phyloP scores from a whole-genome alignment of 2,888 invertebrate species.

The Euplagia quadripunctaria region DNA sequence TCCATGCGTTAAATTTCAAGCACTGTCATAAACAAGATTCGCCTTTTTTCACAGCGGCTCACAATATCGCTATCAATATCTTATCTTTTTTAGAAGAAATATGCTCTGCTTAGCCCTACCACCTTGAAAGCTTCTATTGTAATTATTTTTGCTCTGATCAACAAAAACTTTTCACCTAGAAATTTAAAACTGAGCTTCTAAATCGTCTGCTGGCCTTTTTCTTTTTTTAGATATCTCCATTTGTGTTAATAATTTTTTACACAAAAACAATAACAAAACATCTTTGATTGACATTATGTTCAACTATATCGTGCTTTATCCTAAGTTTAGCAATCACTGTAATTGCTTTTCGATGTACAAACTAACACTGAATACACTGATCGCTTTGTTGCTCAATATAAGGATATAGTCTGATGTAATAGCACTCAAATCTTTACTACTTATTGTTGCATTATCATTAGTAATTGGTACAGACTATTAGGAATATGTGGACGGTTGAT shows the following conservation, averaged over 20 bases:
- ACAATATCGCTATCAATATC: too few species aligned
- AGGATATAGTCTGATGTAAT: constrained; percentile 1
- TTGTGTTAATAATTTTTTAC: too few species aligned
- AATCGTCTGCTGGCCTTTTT: not conserved
- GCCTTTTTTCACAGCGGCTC: too few species aligned
- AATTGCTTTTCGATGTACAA: constrained; percentile 33
- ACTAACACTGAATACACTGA: constrained; percentile 12
- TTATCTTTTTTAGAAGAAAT: too few species aligned
- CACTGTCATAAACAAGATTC: too few species aligned
- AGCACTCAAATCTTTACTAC: constrained; percentile 9
- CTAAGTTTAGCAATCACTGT: constrained; percentile 11
- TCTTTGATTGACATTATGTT: not conserved
- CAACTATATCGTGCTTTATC: constrained; percentile 11
- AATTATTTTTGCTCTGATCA: too few species aligned
- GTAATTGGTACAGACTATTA: constrained; percentile 9
- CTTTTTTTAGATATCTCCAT: not conserved
- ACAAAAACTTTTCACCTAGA: too few species aligned
- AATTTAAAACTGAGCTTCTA: not conserved
- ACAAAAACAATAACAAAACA: not conserved
- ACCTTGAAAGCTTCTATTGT: too few species aligned
- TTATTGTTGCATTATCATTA: constrained; percentile 15
- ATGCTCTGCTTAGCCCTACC: too few species aligned
- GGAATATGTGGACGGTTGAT: constrained; percentile 3
- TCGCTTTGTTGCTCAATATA: constrained; percentile 16
- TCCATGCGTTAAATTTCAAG: too few species aligned